Conservation (phyloP, 2,797 vertebrate species). For the Dicrostonyx torquatus region DNA sequence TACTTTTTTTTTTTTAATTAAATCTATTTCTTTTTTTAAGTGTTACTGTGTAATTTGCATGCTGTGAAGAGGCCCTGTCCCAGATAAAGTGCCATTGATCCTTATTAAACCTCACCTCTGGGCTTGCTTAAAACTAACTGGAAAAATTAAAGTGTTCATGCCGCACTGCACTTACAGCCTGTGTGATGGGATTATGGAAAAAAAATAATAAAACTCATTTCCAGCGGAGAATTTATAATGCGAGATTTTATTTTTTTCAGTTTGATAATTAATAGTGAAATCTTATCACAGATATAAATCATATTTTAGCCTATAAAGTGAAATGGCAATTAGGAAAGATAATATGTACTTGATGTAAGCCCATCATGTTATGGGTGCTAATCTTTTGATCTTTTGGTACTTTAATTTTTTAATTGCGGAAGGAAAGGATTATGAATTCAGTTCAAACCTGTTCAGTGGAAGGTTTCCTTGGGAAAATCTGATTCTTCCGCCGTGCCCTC, state of each 20-base stretch:
- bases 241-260: slow-evolving; percentile 87
- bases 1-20: slow-evolving; percentile 97
- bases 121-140: slow-evolving; percentile 96
- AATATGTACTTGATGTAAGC: slow-evolving; percentile 85
- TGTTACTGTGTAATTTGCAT: slow-evolving; percentile 99
- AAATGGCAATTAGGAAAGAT: slow-evolving; percentile 87
- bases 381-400: slow-evolving; percentile 82
- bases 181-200: slow-evolving; percentile 91
- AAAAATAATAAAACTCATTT: slow-evolving; percentile 94
- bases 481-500: slow-evolving; percentile 57
- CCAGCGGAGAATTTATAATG: slow-evolving; percentile 89
- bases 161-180: slow-evolving; percentile 94
- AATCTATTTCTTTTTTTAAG: slow-evolving; percentile 96
- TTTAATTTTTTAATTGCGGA: slow-evolving; percentile 85
- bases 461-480: slow-evolving; percentile 74
- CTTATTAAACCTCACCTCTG: slow-evolving; percentile 99
- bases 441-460: slow-evolving; percentile 78
- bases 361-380: slow-evolving; percentile 79
- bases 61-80: slow-evolving; percentile 96
- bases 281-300: slow-evolving; percentile 87
- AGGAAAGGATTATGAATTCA: slow-evolving; percentile 81
- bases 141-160: slow-evolving; percentile 99
- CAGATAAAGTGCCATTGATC: slow-evolving; percentile 99
- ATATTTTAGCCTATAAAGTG: slow-evolving; percentile 84
- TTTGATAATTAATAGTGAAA: slow-evolving; percentile 89